These are phyloP conservation scores for Natrix natrix DNA, from an alignment of 2,797 vertebrate species.

Conservation along the genomic window DNA sequence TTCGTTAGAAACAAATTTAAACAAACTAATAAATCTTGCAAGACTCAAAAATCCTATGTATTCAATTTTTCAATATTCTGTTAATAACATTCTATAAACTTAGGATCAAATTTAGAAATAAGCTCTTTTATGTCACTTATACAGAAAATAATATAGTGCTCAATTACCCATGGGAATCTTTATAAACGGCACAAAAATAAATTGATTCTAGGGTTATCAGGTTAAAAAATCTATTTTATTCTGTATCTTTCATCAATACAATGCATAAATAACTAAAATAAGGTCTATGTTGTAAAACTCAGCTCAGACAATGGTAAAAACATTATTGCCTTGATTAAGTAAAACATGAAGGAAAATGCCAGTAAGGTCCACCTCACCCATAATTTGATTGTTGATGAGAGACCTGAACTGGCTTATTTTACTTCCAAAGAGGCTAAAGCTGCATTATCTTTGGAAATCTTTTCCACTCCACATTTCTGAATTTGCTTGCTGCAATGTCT, in stretches of 20 bases:
- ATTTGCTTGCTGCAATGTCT: too few relatives aligned
- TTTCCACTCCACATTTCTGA: too few relatives aligned
- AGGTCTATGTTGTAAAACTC: constrained; percentile 47
- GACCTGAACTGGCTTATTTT: too few relatives aligned
- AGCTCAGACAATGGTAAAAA: constrained; percentile 60
- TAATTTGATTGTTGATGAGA: too few relatives aligned
- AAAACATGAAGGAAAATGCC: constrained; percentile 57
- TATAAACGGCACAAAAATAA: constrained; percentile 37
- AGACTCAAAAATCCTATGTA: background rate
- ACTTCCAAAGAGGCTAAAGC: too few relatives aligned
- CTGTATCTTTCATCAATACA: constrained; percentile 60
- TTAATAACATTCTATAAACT: background rate
- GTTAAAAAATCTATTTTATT: constrained; percentile 53
- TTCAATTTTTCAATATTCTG: background rate
- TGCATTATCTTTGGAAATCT: too few relatives aligned
- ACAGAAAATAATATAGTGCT: constrained; percentile 15
- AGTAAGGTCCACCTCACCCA: too few relatives aligned
- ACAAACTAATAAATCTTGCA: background rate
- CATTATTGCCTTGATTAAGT: constrained; percentile 63
- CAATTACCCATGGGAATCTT: background rate
- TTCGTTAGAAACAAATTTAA: background rate
- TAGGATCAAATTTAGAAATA: background rate
- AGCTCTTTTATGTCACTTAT: background rate
- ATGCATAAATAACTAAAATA: constrained; percentile 70
- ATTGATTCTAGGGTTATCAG: constrained; percentile 33